Conservation (phyloP, 2,888 invertebrate genomes). For the Mythimna pallens region DNA sequence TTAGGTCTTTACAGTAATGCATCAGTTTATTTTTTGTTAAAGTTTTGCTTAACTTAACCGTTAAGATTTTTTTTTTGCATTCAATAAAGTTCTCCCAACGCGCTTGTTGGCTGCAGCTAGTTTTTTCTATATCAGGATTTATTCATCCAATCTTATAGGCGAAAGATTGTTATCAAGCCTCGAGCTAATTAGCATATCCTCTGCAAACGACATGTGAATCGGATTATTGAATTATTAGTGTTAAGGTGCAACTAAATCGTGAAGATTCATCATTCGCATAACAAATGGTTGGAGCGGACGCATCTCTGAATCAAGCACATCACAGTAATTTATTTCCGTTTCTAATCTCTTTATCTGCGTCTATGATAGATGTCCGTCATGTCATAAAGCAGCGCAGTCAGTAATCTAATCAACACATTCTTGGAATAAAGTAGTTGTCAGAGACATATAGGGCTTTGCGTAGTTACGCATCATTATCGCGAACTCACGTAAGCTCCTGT, state of each 20-base stretch:
- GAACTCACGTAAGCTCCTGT: conserved; percentile 35
- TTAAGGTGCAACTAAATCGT: conserved; percentile 21
- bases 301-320: conserved; percentile 32
- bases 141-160: conserved; percentile 38
- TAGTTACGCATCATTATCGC: conserved; percentile 51
- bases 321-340: conserved; percentile 48
- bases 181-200: conserved; percentile 50
- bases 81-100: conserved; percentile 36
- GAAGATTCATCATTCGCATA: conserved; percentile 23
- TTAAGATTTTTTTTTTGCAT: conserved; percentile 54
- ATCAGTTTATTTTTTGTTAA: conserved; percentile 51
- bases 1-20: conserved; percentile 57
- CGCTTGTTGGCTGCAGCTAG: conserved; percentile 40
- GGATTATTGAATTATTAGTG: conserved; percentile 15
- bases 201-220: conserved; percentile 23
- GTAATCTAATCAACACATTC: conserved; percentile 46
- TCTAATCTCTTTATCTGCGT: conserved; percentile 40
- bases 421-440: conserved; percentile 23
- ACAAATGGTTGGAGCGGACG: conserved; percentile 17
- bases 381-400: conserved; percentile 39
- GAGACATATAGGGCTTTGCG: conserved; percentile 29
- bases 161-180: conserved; percentile 49
- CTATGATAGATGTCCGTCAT: conserved; percentile 49
- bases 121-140: conserved; percentile 54
- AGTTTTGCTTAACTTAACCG: conserved; percentile 50